Evolutionary conservation across 2,797 vertebrate genomes (phyloP), one percentile per base, ranked within the genome.

Genomic region (Lithobates pipiens): DNA sequence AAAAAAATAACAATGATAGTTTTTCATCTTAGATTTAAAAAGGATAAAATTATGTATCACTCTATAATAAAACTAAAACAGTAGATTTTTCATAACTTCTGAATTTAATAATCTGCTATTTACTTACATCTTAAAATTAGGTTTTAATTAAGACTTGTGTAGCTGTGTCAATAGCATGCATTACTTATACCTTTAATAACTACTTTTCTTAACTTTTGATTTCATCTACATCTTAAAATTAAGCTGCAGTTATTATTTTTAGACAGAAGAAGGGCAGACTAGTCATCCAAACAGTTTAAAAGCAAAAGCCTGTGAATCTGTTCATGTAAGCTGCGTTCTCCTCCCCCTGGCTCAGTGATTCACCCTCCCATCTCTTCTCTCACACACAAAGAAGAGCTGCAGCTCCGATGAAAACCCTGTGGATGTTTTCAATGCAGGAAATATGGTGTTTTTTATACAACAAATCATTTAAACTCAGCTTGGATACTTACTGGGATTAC

Each of bases 341-440:
- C 88, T 89, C 88, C 92, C 91, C 91, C 89, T 88, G 89, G 89
- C 91, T 88, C 93, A 93, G 88, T 91, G 92, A 92, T 92, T 92
- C 90, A 91, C 91, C 91, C 92, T 91, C 89, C 93, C 93, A 92
- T 76, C 36, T 46, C 74, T 67, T 16, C 6, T 88, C 91, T 92
- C 13, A 46, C 91, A 94, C 93, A 92, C 93, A 76, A 85, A 85
- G 61, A 65, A 65, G 39, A 81, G 77, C 77, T 81, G 78, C 61
- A 16, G 77, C 73, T 76, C 44, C 23, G 44, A 76, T 76, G 90
- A 71, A 92, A 91, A 80, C 94, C 61, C 61, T 25, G 10, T 65
- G 61, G 61, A 65, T 63, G 94, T 96, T 80, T 93, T 99, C 86
- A 25, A 93, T 90, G 93, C 95, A 90, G 89, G 2, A 90, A 84